These are phyloP conservation scores for Lates japonicus DNA, from an alignment of 2,797 vertebrate species.

Conservation along the genomic window DNA sequence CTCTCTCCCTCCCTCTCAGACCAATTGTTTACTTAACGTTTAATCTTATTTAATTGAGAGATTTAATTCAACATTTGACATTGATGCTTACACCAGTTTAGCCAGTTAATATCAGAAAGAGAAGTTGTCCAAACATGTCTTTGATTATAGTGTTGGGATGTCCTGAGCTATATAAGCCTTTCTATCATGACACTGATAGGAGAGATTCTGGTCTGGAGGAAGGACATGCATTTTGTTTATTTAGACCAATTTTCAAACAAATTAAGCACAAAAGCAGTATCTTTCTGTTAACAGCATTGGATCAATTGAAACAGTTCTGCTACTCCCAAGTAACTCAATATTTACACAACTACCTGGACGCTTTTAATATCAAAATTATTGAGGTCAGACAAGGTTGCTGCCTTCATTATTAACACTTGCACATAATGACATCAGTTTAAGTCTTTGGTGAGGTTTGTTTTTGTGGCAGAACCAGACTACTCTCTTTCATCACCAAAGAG, in stretches of 20 bases:
- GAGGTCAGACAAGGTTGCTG: too few species aligned
- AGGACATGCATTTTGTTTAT: not conserved
- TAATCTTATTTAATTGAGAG: not conserved
- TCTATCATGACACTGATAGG: not conserved
- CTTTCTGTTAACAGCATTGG: not conserved
- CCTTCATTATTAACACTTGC: too few species aligned
- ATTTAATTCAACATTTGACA: not conserved
- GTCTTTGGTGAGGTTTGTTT: not conserved
- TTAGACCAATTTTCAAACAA: not conserved
- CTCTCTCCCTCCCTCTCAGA: not conserved
- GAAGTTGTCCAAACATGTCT: constrained; percentile 6
- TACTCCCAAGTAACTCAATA: not conserved
- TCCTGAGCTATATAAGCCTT: not conserved
- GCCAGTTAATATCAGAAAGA: not conserved
- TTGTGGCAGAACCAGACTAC: not conserved
- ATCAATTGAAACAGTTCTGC: not conserved
- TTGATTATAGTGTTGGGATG: not conserved
- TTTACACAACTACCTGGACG: not conserved
- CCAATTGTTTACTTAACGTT: not conserved
- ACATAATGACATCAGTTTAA: not conserved
- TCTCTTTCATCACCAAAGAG: not conserved
- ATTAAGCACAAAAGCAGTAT: not conserved
- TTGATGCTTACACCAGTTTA: not conserved
- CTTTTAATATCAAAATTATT: not conserved
- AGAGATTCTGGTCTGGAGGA: not conserved